Evolutionary conservation across 2,888 invertebrate genomes (phyloP).

Genomic region (Amaurobius ferox): DNA sequence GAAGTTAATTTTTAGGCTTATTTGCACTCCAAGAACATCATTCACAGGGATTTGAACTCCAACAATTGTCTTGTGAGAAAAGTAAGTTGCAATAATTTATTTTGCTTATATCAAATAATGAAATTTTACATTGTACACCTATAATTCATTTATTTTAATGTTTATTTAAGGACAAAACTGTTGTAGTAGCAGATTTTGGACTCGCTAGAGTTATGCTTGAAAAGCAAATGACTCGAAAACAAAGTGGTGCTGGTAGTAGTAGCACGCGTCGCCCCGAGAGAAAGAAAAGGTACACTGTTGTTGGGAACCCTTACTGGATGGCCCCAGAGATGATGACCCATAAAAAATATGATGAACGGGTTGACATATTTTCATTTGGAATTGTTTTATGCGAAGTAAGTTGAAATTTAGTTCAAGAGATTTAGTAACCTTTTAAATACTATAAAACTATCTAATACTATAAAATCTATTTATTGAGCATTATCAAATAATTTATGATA

Average conservation of each 20-base stretch:
- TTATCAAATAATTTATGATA: too few relatives aligned
- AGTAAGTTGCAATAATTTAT: conserved; percentile 78
- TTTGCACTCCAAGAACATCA: conserved; percentile 94
- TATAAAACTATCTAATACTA: too few relatives aligned
- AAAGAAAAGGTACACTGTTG: conserved; percentile 94
- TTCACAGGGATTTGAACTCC: conserved; percentile 96
- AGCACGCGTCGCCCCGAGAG: conserved; percentile 82
- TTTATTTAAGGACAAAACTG: conserved; percentile 85
- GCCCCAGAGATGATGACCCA: conserved; percentile 99
- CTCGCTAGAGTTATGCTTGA: conserved; percentile 83
- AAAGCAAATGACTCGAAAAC: conserved; percentile 67
- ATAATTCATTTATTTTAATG: neutral
- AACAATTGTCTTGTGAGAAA: conserved; percentile 94
- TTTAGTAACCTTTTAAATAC: too few relatives aligned
- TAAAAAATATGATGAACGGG: conserved; percentile 95
- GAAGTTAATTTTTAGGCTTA: conserved; percentile 80
- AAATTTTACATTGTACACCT: neutral
- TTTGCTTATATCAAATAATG: too few relatives aligned
- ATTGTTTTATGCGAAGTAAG: conserved; percentile 94
- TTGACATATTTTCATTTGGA: conserved; percentile 96
- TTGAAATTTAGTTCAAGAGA: too few relatives aligned
- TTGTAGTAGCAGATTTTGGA: conserved; percentile 98
- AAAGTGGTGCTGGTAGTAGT: conserved; percentile 76
- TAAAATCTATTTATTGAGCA: too few relatives aligned
- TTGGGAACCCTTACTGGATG: conserved; percentile 99